phyloP scores from a whole-genome alignment of 2,797 vertebrate species.

The Amniataba percoides region DNA sequence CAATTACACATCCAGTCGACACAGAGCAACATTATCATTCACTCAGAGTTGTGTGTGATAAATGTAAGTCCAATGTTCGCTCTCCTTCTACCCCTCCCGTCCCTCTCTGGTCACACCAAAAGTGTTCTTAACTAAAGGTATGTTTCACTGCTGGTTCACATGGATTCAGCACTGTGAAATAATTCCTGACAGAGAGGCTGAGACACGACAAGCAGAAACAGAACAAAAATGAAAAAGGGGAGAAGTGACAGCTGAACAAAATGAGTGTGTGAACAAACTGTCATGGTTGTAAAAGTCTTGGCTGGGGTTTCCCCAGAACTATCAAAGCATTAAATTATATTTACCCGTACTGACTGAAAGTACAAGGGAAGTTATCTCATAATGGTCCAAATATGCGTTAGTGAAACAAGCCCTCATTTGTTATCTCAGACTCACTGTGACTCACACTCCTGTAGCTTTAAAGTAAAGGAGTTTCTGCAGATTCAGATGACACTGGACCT shows the following conservation, averaged over 20 bases:
- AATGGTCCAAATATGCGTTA: constrained; percentile 28
- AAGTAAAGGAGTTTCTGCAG: constrained; percentile 34
- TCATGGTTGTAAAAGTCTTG: constrained; percentile 22
- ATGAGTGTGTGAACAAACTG: constrained; percentile 25
- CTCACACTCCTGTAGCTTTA: constrained; percentile 42
- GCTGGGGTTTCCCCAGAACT: constrained; percentile 38
- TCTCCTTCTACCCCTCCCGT: not conserved
- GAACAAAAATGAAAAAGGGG: constrained; percentile 5
- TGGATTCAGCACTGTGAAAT: not conserved
- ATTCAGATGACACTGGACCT: constrained; percentile 26
- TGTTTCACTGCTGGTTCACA: not conserved
- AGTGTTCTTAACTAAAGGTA: too few species aligned
- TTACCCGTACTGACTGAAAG: not conserved
- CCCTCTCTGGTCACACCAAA: not conserved
- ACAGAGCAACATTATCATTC: not conserved
- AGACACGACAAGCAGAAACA: not conserved
- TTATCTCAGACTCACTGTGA: constrained; percentile 48
- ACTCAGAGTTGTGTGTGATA: not conserved
- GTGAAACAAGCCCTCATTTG: constrained; percentile 38
- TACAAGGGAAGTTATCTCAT: constrained; percentile 34
- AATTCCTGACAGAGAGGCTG: not conserved
- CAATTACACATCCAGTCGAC: not conserved
- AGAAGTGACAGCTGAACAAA: constrained; percentile 5
- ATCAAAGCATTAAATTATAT: constrained; percentile 28
- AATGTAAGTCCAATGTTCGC: not conserved